Evolutionary conservation across 2,113 vertebrate species (phyloP), one percentile per base, ranked within the genome.

Genomic region (Trochalopteron elliotii): DNA sequence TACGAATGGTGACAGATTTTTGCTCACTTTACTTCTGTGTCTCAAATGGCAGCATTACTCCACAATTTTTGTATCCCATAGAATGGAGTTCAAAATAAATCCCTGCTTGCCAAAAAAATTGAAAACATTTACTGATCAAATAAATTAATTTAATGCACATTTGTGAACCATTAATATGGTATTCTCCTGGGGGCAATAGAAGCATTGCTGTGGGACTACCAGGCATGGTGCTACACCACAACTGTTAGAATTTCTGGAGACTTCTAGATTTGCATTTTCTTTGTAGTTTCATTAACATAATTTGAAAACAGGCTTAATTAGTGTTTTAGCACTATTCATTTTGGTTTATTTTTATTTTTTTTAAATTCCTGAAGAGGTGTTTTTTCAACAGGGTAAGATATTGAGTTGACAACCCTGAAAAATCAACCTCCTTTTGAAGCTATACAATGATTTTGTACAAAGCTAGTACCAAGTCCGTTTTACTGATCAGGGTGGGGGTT

Each of bases 201-300:
- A 93, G 69, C 60, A 65, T 84, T 96, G 91, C 76, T 89, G 28
- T 74, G 96, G 90, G 95, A 97, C 90, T 96, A 89, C 93, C 92
- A 96, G 69, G 16, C 77, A 88, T 96, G 94, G 95, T 95, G 85
- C 53, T 94, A 45, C 24, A 87, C 92, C 90, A 96, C 90, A 94
- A 95, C 42, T 33, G 55, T 77, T 93, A 92, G 93, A 85, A 95
- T 96, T 97, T 97, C 96, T 96, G 82, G 92, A 97, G 97, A 91
- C 65, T 87, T 97, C 90, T 90, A 82, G 65, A 97, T 97, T 97
- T 97, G 94, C 96, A 97, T 97, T 96, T 96, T 92, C 97, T 97
- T 97, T 97, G 97, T 97, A 97, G 90, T 96, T 97, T 93, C 79
- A 95, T 97, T 97, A 97, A 77, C 94, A 96, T 97, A 96, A 97